Conservation (phyloP, 2,888 invertebrate genomes). For the Amaurobius ferox region DNA sequence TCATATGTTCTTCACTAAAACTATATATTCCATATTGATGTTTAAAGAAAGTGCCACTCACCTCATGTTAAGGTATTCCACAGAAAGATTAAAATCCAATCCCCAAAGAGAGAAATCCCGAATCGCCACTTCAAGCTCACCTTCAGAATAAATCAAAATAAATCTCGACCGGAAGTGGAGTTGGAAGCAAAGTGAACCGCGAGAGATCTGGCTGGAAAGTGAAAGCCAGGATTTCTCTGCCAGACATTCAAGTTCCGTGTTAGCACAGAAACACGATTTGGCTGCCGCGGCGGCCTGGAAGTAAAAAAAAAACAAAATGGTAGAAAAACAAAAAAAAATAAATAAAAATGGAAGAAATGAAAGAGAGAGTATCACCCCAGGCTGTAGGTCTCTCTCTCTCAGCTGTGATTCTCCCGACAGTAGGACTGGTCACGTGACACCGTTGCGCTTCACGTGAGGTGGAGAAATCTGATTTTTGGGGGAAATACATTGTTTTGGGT, state of each 20-base stretch:
- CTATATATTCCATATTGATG: too few species aligned
- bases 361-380: constrained; percentile 6
- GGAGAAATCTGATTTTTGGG: neutral
- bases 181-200: constrained; percentile 7
- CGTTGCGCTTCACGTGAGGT: neutral
- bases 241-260: constrained; percentile 53
- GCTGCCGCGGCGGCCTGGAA: neutral
- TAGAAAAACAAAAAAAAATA: neutral
- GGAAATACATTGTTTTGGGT: too few species aligned
- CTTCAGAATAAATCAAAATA: constrained; percentile 30
- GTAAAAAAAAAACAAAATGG: constrained; percentile 19
- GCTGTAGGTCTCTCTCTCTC: constrained; percentile 58
- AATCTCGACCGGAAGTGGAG: constrained; percentile 9
- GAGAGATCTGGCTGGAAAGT: constrained; percentile 37
- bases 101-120: neutral
- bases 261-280: constrained; percentile 71
- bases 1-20: too few species aligned
- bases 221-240: constrained; percentile 32
- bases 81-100: neutral
- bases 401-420: constrained; percentile 48
- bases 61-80: neutral
- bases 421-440: constrained; percentile 56
- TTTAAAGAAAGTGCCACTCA: neutral
- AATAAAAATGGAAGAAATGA: constrained; percentile 2
- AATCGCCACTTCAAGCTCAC: constrained; percentile 3